Evolutionary conservation across 2,113 vertebrate genomes (phyloP).

Genomic region (Prionailurus viverrinus): DNA sequence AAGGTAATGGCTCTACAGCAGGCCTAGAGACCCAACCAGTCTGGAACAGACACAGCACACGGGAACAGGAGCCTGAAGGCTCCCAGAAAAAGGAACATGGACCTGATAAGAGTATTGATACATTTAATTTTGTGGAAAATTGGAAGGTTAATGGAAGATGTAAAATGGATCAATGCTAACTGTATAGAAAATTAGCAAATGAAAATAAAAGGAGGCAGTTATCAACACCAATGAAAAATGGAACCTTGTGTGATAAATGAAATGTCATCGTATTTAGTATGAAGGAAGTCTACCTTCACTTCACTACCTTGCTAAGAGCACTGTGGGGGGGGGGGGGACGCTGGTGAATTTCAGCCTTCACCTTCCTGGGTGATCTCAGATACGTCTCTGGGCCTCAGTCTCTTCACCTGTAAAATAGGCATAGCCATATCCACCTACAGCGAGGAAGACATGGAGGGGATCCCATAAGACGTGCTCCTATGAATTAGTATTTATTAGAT

Average conservation of each 20-base stretch:
- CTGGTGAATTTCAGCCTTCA: background rate
- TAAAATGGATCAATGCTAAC: background rate
- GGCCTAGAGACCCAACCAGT: background rate
- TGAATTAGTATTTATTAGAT: background rate
- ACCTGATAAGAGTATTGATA: background rate
- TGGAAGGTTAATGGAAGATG: background rate
- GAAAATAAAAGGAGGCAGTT: background rate
- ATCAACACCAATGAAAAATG: background rate
- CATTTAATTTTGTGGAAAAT: constrained; percentile 38
- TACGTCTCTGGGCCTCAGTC: background rate
- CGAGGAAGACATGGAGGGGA: background rate
- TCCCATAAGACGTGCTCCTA: background rate
- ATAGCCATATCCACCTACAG: background rate
- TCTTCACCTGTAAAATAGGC: background rate
- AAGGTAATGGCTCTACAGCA: background rate
- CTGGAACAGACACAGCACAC: background rate
- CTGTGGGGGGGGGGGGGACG: too few relatives aligned
- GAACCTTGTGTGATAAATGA: background rate
- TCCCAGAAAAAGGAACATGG: background rate
- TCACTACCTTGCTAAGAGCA: background rate
- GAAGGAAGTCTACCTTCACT: background rate
- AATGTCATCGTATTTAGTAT: background rate
- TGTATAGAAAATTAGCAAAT: background rate
- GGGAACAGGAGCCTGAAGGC: background rate
- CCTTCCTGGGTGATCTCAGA: background rate